Evolutionary conservation across 2,113 vertebrate species (phyloP), one percentile per base, ranked within the genome.

Genomic region (Psophia crepitans): DNA sequence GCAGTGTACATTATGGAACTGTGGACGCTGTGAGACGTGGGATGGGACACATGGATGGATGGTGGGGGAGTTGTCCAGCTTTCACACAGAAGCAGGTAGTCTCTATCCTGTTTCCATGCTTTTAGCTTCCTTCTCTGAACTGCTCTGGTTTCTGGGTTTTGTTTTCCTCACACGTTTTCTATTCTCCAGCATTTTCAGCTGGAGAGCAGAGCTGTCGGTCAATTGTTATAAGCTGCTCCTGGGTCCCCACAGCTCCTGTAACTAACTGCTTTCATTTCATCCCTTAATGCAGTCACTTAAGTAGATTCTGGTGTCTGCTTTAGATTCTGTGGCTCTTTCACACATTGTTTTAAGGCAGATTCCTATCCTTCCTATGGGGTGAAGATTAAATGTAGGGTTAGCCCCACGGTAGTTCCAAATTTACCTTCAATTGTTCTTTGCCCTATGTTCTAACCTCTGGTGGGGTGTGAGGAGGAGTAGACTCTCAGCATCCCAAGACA

Each of bases 11-110:
- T n/a, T n/a, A n/a, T n/a, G 20, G 32, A 49, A 14, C 41, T n/a
- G 32, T 11, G 4, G 37, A 6, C 14, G 3, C 21, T 1, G 1
- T 69, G 37, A 77, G 41, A 44, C 41, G 9, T 0, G 1, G 27
- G 32, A 17, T 63, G 51, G 53, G 28, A 57, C 0, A 0, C 4
- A 3, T 35, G 65, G 30, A 10, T 66, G 30, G 24, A 7, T 30
- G 28, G 9, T 58, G 39, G 61, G 44, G 64, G 49, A 66, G 14
- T 35, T 14, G 24, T 24, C 30, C 37, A 53, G 3, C 23, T 63
- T 63, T 56, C 19, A 9, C 7, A 44, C 11, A 2, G 39, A 54
- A 66, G 53, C 27, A 54, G 26, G 54, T 11, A 14, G 24, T n/a
- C 32, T 78, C 44, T 82, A 12, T 64, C 8, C 27, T 51, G 4